Conservation (phyloP, 1,140 invertebrate genomes). For the Scaptomyza montana region DNA sequence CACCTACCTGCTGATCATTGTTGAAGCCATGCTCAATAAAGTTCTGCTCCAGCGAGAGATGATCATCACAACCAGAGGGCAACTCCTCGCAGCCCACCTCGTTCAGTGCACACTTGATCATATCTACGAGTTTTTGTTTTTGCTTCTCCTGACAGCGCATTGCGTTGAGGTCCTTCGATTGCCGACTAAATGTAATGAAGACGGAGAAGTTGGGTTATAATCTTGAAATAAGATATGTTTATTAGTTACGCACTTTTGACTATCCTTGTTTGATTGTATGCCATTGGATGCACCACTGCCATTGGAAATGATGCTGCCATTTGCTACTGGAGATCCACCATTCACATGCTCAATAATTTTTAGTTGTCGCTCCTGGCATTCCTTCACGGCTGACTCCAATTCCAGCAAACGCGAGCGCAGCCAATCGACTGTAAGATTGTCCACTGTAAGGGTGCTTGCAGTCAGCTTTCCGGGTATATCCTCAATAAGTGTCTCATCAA, state of each 20-base stretch:
- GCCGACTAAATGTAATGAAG: slow-evolving; percentile 48
- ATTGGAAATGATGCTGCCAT: slow-evolving; percentile 82
- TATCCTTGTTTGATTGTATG: slow-evolving; percentile 83
- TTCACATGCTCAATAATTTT: slow-evolving; percentile 85
- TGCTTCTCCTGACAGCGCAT: slow-evolving; percentile 92
- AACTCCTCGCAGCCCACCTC: slow-evolving; percentile 93
- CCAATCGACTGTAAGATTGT: slow-evolving; percentile 96
- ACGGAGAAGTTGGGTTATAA: background rate
- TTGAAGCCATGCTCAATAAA: slow-evolving; percentile 83
- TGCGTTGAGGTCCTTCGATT: slow-evolving; percentile 85
- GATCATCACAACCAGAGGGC: slow-evolving; percentile 91
- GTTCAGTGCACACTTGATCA: slow-evolving; percentile 92
- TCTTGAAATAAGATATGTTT: background rate
- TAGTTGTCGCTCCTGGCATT: slow-evolving; percentile 87
- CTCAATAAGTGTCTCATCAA: slow-evolving; percentile 93
- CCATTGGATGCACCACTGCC: slow-evolving; percentile 84
- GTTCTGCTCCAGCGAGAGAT: slow-evolving; percentile 86
- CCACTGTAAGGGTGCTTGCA: slow-evolving; percentile 93
- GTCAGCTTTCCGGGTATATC: slow-evolving; percentile 92
- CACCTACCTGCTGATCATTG: slow-evolving; percentile 81
- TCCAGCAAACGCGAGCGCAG: slow-evolving; percentile 90
- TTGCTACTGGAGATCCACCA: slow-evolving; percentile 73
- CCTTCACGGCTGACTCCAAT: slow-evolving; percentile 89
- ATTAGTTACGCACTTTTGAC: slow-evolving; percentile 56
- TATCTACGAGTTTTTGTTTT: slow-evolving; percentile 90